A percentile compares a stretch with the other conserved stretches of the same genome.
These are phyloP conservation scores for Tenrec ecaudatus DNA, from an alignment of 2,113 vertebrate genomes.

Conservation along the genomic window DNA sequence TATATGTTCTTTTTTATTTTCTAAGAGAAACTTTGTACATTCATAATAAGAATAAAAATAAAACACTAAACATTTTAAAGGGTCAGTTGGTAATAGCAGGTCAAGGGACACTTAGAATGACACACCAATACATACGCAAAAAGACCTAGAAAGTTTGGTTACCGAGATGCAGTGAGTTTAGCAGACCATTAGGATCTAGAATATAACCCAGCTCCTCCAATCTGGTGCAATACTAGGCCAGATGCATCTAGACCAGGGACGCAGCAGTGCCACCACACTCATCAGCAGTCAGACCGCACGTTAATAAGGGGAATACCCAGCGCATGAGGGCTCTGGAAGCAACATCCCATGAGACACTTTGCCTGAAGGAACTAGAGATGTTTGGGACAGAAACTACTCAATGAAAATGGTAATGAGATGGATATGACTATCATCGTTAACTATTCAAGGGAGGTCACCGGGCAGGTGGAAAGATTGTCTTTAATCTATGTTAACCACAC, in stretches of 20 bases:
- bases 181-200: neutral
- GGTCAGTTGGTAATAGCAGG: neutral
- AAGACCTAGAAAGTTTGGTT: neutral
- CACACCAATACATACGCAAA: conserved; percentile 1
- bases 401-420: neutral
- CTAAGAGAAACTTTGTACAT: neutral
- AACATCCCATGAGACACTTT: neutral
- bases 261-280: neutral
- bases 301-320: neutral
- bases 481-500: conserved; percentile 45
- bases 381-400: neutral
- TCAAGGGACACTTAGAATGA: conserved; percentile 4
- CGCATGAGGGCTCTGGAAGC: neutral
- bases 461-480: neutral
- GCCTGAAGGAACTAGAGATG: neutral
- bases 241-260: neutral
- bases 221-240: neutral
- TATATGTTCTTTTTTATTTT: conserved; percentile 30
- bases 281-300: neutral
- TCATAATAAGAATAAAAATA: conserved; percentile 15
- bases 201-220: neutral
- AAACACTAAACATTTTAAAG: neutral
- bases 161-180: neutral
- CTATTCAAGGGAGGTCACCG: conserved; percentile 4
- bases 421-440: neutral